Conservation (phyloP, 2,113 vertebrate species). For the Stegastes partitus region DNA sequence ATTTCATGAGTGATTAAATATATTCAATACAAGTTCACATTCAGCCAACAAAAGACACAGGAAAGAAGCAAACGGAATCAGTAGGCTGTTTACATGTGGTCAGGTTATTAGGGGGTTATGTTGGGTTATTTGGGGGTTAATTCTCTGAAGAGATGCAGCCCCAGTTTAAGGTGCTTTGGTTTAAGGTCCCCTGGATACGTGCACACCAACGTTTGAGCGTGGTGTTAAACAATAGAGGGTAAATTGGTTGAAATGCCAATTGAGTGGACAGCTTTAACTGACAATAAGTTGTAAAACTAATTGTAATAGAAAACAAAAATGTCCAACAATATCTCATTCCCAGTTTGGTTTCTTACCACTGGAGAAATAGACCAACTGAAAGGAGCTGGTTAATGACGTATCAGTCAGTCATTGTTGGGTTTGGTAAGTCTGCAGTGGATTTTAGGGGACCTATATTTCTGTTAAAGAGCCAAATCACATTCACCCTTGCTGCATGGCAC, state of each 20-base stretch:
- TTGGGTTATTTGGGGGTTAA: slow-evolving; percentile 87
- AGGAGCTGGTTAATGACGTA: background rate
- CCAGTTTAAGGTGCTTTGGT: slow-evolving; percentile 71
- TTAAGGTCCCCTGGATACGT: slow-evolving; percentile 45
- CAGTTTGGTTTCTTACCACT: slow-evolving; percentile 14
- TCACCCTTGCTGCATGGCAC: slow-evolving; percentile 74
- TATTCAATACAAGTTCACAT: slow-evolving; percentile 73
- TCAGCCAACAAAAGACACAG: slow-evolving; percentile 82
- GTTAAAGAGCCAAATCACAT: slow-evolving; percentile 49
- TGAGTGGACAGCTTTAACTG: background rate
- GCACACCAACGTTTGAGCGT: slow-evolving; percentile 1
- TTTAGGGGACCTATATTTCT: slow-evolving; percentile 27
- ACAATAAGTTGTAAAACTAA: background rate
- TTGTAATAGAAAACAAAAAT: background rate
- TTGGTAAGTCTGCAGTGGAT: background rate
- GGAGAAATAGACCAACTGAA: slow-evolving; percentile 2
- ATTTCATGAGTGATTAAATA: slow-evolving; percentile 54
- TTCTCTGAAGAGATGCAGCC: slow-evolving; percentile 86
- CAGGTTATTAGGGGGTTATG: slow-evolving; percentile 89
- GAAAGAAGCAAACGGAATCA: slow-evolving; percentile 72
- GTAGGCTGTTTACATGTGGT: slow-evolving; percentile 73
- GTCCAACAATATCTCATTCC: slow-evolving; percentile 1
- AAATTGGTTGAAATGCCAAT: slow-evolving; percentile 21
- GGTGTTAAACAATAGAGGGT: background rate
- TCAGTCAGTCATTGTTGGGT: slow-evolving; percentile 13